These are phyloP conservation scores for Oophaga sylvatica DNA, from an alignment of 2,797 vertebrate species.

Conservation along the genomic window DNA sequence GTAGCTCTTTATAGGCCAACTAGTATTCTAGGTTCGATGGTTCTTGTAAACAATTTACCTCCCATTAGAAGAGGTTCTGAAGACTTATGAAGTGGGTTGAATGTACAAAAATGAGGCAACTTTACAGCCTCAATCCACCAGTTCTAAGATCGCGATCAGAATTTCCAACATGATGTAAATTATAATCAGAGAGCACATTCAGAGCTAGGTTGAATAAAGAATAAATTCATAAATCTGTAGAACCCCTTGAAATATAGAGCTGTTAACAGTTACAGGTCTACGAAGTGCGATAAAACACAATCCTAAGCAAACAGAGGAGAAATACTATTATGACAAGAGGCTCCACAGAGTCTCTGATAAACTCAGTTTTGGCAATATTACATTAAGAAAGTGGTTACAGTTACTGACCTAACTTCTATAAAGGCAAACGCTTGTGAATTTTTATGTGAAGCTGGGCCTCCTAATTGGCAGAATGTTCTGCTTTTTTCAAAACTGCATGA, in stretches of 20 bases:
- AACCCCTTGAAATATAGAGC: constrained; percentile 9
- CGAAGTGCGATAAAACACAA: constrained; percentile 36
- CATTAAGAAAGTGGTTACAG: constrained; percentile 57
- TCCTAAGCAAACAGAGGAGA: constrained; percentile 52
- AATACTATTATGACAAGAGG: constrained; percentile 56
- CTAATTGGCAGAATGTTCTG: constrained; percentile 63
- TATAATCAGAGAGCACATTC: not conserved
- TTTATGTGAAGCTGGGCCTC: constrained; percentile 61
- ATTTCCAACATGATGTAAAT: not conserved
- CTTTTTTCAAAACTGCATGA: constrained; percentile 63
- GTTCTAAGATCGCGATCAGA: not conserved
- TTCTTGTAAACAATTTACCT: constrained; percentile 18
- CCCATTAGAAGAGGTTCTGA: not conserved
- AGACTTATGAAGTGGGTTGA: not conserved
- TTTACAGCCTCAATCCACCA: not conserved
- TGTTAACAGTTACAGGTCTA: constrained; percentile 22
- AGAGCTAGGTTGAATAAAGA: not conserved
- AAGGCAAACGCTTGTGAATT: constrained; percentile 60
- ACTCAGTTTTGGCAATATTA: constrained; percentile 56
- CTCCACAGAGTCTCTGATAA: constrained; percentile 55
- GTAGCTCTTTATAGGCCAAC: constrained; percentile 13
- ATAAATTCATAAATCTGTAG: constrained; percentile 5
- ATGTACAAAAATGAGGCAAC: not conserved
- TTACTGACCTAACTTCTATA: constrained; percentile 63
- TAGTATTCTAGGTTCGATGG: constrained; percentile 29